Base-by-base conservation (phyloP, 2,113 vertebrate species). In the Physeter macrocephalus region DNA sequence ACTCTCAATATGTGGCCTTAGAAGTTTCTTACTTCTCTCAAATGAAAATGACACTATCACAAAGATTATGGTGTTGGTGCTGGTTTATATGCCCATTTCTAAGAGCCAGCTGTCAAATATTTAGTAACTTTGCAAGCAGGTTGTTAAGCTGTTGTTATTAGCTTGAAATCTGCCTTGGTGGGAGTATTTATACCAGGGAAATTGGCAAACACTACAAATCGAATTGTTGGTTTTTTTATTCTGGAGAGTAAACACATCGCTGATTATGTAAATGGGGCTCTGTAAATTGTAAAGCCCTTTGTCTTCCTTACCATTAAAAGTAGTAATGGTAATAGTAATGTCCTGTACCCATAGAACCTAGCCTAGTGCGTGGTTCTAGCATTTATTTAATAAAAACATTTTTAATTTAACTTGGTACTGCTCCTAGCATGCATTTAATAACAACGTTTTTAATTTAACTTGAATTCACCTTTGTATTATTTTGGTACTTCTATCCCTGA, bases 281-380 rank as follows among this genome's bases (percentile, higher is more conserved):
- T 67, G 4, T 75, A 57, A 90, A 43, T 83, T 80, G 17, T 75
- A 46, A 81, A 93, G 57, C 77, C 81, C 49, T 84, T 74, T 54
- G 57, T 89, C 49, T 93, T 88, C 69, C 54, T 93, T 93, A 39
- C 82, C n/a, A 91, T 88, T 90, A 67, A 71, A 80, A 83, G 71
- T 21, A 94, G 43, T 78, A 64, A 84, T 1, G 10, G 23, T 59
- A 81, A 67, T 31, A 61, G 13, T 46, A 77, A 80, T 67, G 23
- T 74, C 81, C 57, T 75, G 0, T 81, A 29, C 52, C 23, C n/a
- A 39, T 9, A 93, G 59, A 93, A 69, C 43, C 81, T 85, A 39
- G 59, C 49, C 43, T 61, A 15, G 34, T 54, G 14, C 36, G 3
- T 82, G 54, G 15, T 78, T 64, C 34, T 13, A 85, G 36, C 36